These are phyloP conservation scores for Pardosa pseudoannulata DNA, from an alignment of 2,888 invertebrate species.

Conservation along the genomic window DNA sequence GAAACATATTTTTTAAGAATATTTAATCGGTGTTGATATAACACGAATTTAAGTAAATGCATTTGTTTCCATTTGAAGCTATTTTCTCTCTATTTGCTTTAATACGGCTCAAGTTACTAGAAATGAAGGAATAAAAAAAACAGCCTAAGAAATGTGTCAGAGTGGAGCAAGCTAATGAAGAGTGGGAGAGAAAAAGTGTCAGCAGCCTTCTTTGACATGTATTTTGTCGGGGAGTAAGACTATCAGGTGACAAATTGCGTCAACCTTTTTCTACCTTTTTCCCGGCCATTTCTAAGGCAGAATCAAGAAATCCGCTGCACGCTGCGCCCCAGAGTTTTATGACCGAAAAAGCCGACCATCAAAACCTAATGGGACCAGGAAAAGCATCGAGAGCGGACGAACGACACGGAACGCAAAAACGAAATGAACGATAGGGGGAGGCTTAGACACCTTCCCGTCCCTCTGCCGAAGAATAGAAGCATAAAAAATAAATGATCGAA, in stretches of 20 bases:
- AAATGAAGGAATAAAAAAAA: no score
- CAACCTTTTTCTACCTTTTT: conserved; percentile 1
- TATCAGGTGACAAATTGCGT: conserved; percentile 57
- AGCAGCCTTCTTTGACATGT: conserved; percentile 15
- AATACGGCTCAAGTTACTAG: no score
- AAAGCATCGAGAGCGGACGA: conserved; percentile 31
- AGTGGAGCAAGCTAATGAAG: background rate
- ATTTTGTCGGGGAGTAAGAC: conserved; percentile 34
- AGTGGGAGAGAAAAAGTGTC: conserved; percentile 8
- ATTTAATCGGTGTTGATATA: no score
- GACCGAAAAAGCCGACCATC: conserved; percentile 52
- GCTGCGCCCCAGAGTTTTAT: conserved; percentile 44
- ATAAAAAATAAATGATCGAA: conserved; percentile 48
- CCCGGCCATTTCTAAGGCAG: conserved; percentile 11
- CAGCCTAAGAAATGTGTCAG: no score
- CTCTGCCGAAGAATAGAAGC: conserved; percentile 22
- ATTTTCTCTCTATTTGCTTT: no score
- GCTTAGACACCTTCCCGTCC: conserved; percentile 16
- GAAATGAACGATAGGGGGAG: conserved; percentile 21
- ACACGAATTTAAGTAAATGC: background rate
- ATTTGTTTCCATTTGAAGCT: background rate
- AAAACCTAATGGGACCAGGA: conserved; percentile 57
- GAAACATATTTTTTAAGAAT: no score
- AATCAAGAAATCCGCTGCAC: conserved; percentile 51
- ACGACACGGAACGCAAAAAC: conserved; percentile 26